phyloP scores from a whole-genome alignment of 2,113 vertebrate species.

The Arenaria interpres region DNA sequence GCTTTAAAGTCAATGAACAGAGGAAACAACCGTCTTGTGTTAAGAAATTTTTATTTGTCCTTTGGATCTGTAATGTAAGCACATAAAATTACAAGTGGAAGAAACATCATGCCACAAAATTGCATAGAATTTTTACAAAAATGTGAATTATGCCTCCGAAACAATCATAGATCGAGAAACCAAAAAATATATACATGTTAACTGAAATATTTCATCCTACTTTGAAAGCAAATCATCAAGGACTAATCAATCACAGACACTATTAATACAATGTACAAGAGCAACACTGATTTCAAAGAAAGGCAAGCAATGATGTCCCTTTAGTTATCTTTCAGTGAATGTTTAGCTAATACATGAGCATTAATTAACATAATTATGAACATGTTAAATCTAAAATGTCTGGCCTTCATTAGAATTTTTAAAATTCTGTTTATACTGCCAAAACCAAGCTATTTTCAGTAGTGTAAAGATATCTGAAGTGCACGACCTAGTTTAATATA shows the following conservation, averaged over 20 bases:
- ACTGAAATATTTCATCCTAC: conserved; percentile 71
- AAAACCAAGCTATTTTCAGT: conserved; percentile 87
- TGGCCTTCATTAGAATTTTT: conserved; percentile 76
- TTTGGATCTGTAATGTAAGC: conserved; percentile 85
- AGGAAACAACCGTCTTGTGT: conserved; percentile 54
- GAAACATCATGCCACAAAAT: conserved; percentile 91
- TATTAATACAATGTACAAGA: conserved; percentile 83
- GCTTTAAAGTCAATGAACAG: not conserved
- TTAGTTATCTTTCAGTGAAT: conserved; percentile 78
- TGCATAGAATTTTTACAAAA: conserved; percentile 91
- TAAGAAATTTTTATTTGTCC: conserved; percentile 87
- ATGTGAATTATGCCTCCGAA: conserved; percentile 82
- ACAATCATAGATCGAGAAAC: conserved; percentile 76
- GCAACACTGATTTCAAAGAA: conserved; percentile 87
- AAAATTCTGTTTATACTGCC: conserved; percentile 79
- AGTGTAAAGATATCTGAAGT: conserved; percentile 88
- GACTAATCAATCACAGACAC: conserved; percentile 80
- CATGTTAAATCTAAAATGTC: conserved; percentile 75
- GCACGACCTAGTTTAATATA: conserved; percentile 84
- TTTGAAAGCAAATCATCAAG: conserved; percentile 78
- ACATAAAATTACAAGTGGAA: conserved; percentile 88
- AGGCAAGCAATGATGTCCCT: conserved; percentile 84
- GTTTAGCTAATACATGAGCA: conserved; percentile 78
- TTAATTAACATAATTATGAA: conserved; percentile 81
- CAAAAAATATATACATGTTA: conserved; percentile 80